phyloP scores from a whole-genome alignment of 1,140 invertebrate species.

The Lordiphosa collinella region DNA sequence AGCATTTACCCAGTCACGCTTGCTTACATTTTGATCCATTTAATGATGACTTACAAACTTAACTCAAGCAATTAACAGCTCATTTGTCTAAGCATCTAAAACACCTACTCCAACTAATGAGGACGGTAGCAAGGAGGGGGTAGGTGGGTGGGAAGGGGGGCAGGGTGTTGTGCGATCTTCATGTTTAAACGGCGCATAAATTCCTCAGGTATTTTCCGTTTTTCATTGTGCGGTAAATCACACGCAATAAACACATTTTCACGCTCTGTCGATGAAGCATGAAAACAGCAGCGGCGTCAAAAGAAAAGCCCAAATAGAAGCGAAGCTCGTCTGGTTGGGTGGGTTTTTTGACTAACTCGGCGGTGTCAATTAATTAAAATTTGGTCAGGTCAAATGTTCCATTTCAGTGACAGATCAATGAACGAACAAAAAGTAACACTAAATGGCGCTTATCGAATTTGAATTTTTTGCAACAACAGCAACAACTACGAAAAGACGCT shows the following conservation, averaged over 20 bases:
- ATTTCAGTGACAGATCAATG: not conserved
- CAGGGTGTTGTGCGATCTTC: slow-evolving; percentile 21
- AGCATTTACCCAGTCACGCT: slow-evolving; percentile 17
- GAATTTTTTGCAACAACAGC: slow-evolving; percentile 31
- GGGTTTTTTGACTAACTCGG: no score
- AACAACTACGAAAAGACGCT: slow-evolving; percentile 39
- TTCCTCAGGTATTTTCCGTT: slow-evolving; percentile 19
- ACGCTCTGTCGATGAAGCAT: slow-evolving; percentile 65
- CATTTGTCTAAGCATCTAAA: slow-evolving; percentile 32
- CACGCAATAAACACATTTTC: slow-evolving; percentile 63
- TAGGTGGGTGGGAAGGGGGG: not conserved
- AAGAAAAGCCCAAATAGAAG: slow-evolving; percentile 6
- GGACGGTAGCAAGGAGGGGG: no score
- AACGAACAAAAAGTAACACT: not conserved
- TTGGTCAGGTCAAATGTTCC: no score
- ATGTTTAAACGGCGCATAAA: slow-evolving; percentile 46
- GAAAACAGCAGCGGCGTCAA: slow-evolving; percentile 7
- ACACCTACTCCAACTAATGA: no score
- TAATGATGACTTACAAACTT: slow-evolving; percentile 9
- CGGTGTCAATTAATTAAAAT: no score
- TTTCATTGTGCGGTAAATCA: slow-evolving; percentile 62
- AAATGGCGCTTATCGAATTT: slow-evolving; percentile 54
- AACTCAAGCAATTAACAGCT: slow-evolving; percentile 53
- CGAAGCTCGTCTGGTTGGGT: not conserved
- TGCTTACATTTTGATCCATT: slow-evolving; percentile 34